Conservation (phyloP, 2,797 vertebrate species). For the Falco concolor region DNA sequence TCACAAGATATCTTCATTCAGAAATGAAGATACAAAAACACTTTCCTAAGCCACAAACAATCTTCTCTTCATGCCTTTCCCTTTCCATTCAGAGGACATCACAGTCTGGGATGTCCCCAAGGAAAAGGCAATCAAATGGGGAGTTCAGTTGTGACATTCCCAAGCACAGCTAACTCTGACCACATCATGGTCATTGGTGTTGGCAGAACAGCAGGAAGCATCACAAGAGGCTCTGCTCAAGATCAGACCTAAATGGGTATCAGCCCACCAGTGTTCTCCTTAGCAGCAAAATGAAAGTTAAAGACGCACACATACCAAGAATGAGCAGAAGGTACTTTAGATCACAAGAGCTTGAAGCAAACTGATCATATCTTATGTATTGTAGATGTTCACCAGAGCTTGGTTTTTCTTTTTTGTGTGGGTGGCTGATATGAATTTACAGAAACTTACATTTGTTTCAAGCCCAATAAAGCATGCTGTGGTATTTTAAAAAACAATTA, state of each 20-base stretch:
- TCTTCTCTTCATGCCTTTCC: not conserved
- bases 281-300: not conserved
- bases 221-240: not conserved
- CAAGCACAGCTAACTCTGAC: not conserved
- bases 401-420: not conserved
- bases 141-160: not conserved
- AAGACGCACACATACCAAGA: not conserved
- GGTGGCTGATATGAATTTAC: not conserved
- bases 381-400: not conserved
- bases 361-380: not conserved
- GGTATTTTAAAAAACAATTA: slow-evolving; percentile 18
- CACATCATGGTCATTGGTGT: not conserved
- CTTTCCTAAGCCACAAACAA: not conserved
- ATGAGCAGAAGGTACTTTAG: not conserved
- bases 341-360: not conserved
- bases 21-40: not conserved
- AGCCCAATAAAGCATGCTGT: not conserved
- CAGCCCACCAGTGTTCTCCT: not conserved
- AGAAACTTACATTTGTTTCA: not conserved
- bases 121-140: not conserved
- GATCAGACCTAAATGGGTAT: not conserved
- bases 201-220: not conserved
- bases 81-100: not conserved
- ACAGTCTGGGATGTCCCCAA: not conserved
- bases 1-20: not conserved